Conservation (phyloP, 2,113 vertebrate genomes). For the Oryzias javanicus region DNA sequence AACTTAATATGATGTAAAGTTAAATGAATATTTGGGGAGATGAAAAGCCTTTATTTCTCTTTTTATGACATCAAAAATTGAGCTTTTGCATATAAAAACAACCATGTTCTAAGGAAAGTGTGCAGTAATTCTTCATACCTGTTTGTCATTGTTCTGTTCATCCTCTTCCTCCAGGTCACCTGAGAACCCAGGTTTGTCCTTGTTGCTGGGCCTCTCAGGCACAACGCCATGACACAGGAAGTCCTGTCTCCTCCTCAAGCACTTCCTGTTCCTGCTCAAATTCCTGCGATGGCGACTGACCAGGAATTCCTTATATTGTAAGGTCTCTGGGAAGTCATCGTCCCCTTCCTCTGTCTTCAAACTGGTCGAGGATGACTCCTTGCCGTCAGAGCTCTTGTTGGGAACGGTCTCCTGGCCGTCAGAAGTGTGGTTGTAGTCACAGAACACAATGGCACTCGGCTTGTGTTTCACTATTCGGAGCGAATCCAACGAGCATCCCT, state of each 20-base stretch:
- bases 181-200: slow-evolving; percentile 32
- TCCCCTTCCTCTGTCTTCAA: slow-evolving; percentile 31
- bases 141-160: slow-evolving; percentile 47
- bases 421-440: slow-evolving; percentile 34
- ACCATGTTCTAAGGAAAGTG: no score
- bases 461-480: slow-evolving; percentile 75
- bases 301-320: slow-evolving; percentile 66
- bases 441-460: slow-evolving; percentile 75
- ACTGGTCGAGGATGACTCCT: slow-evolving; percentile 52
- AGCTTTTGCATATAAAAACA: no score
- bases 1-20: no score
- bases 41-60: not conserved
- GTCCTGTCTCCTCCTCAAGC: slow-evolving; percentile 53
- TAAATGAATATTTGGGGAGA: no score
- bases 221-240: slow-evolving; percentile 34
- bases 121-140: slow-evolving; percentile 63
- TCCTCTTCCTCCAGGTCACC: slow-evolving; percentile 42
- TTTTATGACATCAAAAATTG: slow-evolving; percentile 1
- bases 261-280: slow-evolving; percentile 60
- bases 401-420: slow-evolving; percentile 11
- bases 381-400: slow-evolving; percentile 41
- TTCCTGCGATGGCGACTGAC: slow-evolving; percentile 62
- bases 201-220: slow-evolving; percentile 26
- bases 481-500: slow-evolving; percentile 40
- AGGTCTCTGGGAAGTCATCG: slow-evolving; percentile 70